These are phyloP conservation scores for Tychaedon coryphoeus DNA, from an alignment of 2,113 vertebrate genomes.

Conservation along the genomic window DNA sequence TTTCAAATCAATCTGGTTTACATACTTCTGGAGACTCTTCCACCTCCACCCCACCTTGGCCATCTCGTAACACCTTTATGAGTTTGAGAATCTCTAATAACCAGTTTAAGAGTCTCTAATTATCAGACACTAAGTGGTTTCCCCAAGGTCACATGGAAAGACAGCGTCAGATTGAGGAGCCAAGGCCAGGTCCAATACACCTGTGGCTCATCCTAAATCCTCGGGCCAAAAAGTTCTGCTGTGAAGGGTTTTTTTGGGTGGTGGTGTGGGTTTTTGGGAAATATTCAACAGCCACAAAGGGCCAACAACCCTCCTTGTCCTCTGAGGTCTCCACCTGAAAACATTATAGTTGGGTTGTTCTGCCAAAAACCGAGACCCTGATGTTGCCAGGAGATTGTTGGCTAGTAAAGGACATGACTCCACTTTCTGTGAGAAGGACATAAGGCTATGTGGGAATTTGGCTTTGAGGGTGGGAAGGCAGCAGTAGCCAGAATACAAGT, in stretches of 20 bases:
- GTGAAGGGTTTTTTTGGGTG: neutral
- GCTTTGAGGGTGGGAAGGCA: neutral
- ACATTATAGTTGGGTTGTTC: neutral
- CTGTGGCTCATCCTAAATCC: neutral
- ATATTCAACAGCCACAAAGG: neutral
- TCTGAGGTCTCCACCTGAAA: neutral
- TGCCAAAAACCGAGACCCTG: neutral
- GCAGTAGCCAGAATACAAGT: neutral
- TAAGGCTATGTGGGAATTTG: rapidly evolving
- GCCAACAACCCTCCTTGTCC: neutral
- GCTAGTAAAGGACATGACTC: neutral
- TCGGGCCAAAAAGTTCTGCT: neutral
- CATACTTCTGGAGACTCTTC: neutral
- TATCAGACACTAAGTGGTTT: neutral
- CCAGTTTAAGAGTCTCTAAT: neutral
- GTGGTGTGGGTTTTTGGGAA: neutral
- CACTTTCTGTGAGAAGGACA: neutral
- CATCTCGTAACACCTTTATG: neutral
- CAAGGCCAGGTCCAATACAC: neutral
- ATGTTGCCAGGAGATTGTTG: neutral
- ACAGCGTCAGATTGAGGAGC: neutral
- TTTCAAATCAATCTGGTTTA: neutral
- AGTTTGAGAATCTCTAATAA: neutral
- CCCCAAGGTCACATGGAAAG: neutral
- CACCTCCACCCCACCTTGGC: neutral